A percentile compares a stretch with the other conserved stretches of the same genome.
These are phyloP conservation scores for Oreotrochilus melanogaster DNA, from an alignment of 2,113 vertebrate species.

Conservation along the genomic window DNA sequence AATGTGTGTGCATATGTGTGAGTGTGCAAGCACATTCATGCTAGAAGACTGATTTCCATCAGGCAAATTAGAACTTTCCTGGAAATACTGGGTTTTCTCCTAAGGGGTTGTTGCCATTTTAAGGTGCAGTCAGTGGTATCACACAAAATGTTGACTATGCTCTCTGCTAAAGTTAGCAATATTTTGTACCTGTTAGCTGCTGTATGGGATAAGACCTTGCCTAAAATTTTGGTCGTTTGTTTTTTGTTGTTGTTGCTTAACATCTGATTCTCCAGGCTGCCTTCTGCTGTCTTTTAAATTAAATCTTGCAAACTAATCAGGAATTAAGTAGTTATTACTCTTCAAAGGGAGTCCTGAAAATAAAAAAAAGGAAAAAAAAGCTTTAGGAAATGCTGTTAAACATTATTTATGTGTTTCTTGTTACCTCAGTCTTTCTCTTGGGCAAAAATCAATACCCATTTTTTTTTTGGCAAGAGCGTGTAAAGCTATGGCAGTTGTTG, in stretches of 20 bases:
- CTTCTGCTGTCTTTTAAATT: background rate
- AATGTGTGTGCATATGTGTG: background rate
- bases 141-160: background rate
- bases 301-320: background rate
- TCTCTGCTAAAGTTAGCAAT: background rate
- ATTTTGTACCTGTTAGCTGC: background rate
- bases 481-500: background rate
- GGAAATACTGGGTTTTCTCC: background rate
- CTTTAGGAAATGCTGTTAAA: background rate
- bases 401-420: background rate
- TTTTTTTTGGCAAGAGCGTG: background rate
- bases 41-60: background rate
- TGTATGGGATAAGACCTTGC: background rate
- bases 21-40: fast-evolving
- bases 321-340: background rate
- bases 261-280: background rate
- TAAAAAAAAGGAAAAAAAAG: background rate
- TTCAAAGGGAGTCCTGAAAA: background rate
- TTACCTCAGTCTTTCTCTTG: background rate
- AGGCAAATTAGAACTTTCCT: background rate
- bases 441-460: background rate
- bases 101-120: background rate
- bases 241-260: too few species aligned
- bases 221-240: background rate
- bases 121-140: background rate